Evolutionary conservation across 37 sponge, comb jelly and placozoan genomes (phyloP), one percentile per base, ranked within the genome.

Genomic region (Hexactinellida sp.): DNA sequence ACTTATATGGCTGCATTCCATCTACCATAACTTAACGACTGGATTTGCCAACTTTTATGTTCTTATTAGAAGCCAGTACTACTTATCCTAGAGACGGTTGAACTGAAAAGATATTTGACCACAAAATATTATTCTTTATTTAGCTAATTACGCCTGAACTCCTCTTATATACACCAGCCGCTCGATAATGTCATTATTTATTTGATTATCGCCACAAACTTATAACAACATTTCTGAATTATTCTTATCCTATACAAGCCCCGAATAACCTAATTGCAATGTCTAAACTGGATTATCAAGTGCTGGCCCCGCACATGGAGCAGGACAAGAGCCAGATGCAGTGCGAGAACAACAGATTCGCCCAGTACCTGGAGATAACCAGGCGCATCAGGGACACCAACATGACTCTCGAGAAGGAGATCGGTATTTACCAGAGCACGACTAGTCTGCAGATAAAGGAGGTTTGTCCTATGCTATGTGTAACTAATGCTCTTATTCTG

Each of bases 371-470:
- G 34, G 76, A 63, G 76, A n/a, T 63, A 7, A 63, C 76, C 5
- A 63, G 76, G 13, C 76, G 76, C 13, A 63, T 63, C 25, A 7
- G 76, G 3, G 76, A 63, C 76, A 21, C 76, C 5, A 63, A 63
- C 34, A 63, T 63, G 76, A 63, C 76, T 23, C 76, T 63, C 13
- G 76, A 63, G 76, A 63, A 63, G 76, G 76, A 63, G 76, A 63
- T 63, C 34, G 76, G 76, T 25, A 63, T 63, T 28, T 63, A 63
- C 13, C 76, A 63, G 30, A n/a, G 19, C 76, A 63, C 76, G 25
- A 63, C 76, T 7, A 28, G 76, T 28, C 5, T n/a, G 21, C 76
- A 63, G 34, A 63, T 63, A 63, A 63, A 63, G 76, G 76, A 63
- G 76, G 76, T 63, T 1, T 21, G 34, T 63, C 3, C 25, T 63